Evolutionary conservation across 2,888 invertebrate genomes (phyloP).

Genomic region (Linnaemya tessellans): DNA sequence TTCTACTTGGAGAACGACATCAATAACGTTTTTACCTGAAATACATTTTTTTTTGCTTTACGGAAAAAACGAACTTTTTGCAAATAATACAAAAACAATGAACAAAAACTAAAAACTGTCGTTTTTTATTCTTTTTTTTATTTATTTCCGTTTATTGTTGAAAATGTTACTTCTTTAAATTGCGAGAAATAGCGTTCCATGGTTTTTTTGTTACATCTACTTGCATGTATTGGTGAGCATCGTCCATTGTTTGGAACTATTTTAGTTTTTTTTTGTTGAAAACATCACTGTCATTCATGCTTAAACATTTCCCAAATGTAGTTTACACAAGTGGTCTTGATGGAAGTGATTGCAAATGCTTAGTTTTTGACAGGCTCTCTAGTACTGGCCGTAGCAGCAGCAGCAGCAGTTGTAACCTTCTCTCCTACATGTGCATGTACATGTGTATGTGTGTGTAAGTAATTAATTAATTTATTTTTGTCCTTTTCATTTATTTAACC

Average conservation of each 20-base stretch:
- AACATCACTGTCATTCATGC: conserved; percentile 55
- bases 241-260: no score
- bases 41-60: background rate
- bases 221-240: background rate
- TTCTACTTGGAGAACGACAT: conserved; percentile 3
- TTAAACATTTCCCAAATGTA: conserved; percentile 61
- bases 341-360: conserved; percentile 56
- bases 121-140: no score
- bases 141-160: background rate
- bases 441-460: no score
- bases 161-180: conserved; percentile 31
- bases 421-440: no score
- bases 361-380: conserved; percentile 37
- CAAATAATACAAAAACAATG: background rate
- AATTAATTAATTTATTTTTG: no score
- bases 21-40: conserved; percentile 8
- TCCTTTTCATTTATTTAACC: no score
- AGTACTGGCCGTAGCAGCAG: background rate
- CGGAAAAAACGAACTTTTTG: background rate
- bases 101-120: background rate
- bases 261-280: conserved; percentile 5
- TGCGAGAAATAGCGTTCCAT: background rate
- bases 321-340: conserved; percentile 35
- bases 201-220: background rate
- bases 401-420: no score